Evolutionary conservation across 92 coral and sea anemone genomes (phyloP).

Genomic region (Siderastrea siderea): DNA sequence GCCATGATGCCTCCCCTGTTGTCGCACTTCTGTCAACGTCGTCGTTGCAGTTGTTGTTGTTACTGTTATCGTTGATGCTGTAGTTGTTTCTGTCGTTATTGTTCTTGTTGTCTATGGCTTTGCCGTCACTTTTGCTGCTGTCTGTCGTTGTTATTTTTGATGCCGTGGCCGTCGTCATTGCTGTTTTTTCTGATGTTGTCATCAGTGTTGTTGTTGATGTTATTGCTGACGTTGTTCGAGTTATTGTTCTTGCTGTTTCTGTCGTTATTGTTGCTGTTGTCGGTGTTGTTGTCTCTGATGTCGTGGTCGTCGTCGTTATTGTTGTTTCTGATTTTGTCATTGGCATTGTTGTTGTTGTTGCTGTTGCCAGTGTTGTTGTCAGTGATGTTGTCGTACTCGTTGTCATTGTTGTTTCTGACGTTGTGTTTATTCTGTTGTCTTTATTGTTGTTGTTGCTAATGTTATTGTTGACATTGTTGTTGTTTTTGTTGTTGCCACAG

Average conservation of each 20-base stretch:
- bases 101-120: background rate
- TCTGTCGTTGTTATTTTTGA: no score
- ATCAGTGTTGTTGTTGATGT: background rate
- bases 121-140: background rate
- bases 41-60: no score
- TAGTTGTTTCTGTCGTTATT: background rate
- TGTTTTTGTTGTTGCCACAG: background rate
- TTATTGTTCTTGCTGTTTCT: background rate
- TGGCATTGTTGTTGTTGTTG: background rate
- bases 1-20: no score
- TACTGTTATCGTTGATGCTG: background rate
- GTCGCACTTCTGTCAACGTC: no score
- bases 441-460: background rate
- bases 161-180: background rate
- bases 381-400: background rate
- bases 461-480: background rate
- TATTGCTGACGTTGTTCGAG: background rate
- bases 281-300: background rate
- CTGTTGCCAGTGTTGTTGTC: background rate
- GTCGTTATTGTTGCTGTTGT: background rate
- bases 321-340: background rate
- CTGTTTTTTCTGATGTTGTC: background rate
- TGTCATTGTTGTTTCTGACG: background rate
- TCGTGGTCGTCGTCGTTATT: background rate
- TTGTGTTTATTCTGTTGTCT: background rate